phyloP scores from a whole-genome alignment of 2,888 invertebrate species.

The Melipona bicolor region DNA sequence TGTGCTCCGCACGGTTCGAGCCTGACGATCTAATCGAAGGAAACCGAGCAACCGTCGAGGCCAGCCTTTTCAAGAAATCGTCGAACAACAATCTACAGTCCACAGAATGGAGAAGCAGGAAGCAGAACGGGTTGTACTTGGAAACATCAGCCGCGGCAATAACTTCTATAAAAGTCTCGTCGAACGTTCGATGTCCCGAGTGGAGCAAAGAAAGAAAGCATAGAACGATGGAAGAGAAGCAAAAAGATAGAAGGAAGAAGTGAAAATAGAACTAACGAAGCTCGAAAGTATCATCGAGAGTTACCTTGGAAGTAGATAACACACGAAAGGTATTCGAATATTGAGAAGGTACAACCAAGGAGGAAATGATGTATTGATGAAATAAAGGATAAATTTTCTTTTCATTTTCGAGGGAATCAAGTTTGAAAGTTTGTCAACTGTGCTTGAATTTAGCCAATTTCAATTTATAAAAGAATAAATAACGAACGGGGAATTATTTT shows the following conservation, averaged over 20 bases:
- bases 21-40: constrained; percentile 23
- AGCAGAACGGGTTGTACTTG: constrained; percentile 25
- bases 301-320: neutral
- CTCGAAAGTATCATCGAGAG: neutral
- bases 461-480: too few relatives aligned
- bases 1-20: neutral
- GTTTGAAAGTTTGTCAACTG: too few relatives aligned
- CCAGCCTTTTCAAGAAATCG: constrained; percentile 23
- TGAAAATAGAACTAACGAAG: constrained; percentile 19
- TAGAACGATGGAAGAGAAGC: neutral
- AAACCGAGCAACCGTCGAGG: neutral
- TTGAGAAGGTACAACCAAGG: too few relatives aligned
- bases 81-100: constrained; percentile 15
- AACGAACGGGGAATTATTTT: too few relatives aligned
- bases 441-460: too few relatives aligned
- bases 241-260: neutral
- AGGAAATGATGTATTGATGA: too few relatives aligned
- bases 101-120: constrained; percentile 39
- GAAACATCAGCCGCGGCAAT: neutral
- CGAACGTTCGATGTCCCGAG: constrained; percentile 11
- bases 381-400: too few relatives aligned
- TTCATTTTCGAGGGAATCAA: too few relatives aligned
- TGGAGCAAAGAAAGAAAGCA: constrained; percentile 1
- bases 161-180: constrained; percentile 28
- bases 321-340: too few relatives aligned